Evolutionary conservation across 2,888 invertebrate genomes (phyloP).

Genomic region (Andrena dorsata): DNA sequence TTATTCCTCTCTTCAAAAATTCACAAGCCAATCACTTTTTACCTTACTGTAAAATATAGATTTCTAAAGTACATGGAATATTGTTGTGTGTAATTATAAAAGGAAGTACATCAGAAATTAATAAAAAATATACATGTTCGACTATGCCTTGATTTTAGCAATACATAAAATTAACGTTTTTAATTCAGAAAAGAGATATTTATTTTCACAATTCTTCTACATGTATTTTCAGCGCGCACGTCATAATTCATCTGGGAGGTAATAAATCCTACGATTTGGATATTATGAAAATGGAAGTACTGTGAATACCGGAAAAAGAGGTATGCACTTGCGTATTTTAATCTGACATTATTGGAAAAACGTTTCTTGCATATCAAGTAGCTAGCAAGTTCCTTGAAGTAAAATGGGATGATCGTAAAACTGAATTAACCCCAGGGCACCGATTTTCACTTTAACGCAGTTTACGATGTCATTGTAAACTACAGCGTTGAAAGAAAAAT

Average conservation of each 20-base stretch:
- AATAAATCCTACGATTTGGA: not conserved
- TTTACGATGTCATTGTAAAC: not conserved
- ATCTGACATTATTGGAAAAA: conserved; percentile 10
- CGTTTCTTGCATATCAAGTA: conserved; percentile 20
- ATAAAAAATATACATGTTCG: too few relatives aligned
- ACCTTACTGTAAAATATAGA: too few relatives aligned
- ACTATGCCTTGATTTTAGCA: too few relatives aligned
- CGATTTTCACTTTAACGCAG: not conserved
- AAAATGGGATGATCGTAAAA: conserved; percentile 15
- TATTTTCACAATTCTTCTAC: too few relatives aligned
- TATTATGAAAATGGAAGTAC: not conserved
- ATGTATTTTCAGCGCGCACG: not conserved
- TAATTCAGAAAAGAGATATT: too few relatives aligned
- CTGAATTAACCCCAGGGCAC: conserved; percentile 1
- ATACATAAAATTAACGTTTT: too few relatives aligned
- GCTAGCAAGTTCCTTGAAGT: not conserved
- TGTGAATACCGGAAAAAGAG: not conserved
- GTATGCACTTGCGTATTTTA: not conserved
- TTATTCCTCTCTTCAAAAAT: too few relatives aligned
- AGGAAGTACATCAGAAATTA: too few relatives aligned
- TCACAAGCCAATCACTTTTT: too few relatives aligned
- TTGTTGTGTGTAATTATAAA: too few relatives aligned
- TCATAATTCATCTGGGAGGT: not conserved
- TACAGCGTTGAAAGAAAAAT: not conserved
- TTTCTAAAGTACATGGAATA: too few relatives aligned